Base-by-base conservation (phyloP, 2,797 vertebrate species). In the Buceros bicornis region DNA sequence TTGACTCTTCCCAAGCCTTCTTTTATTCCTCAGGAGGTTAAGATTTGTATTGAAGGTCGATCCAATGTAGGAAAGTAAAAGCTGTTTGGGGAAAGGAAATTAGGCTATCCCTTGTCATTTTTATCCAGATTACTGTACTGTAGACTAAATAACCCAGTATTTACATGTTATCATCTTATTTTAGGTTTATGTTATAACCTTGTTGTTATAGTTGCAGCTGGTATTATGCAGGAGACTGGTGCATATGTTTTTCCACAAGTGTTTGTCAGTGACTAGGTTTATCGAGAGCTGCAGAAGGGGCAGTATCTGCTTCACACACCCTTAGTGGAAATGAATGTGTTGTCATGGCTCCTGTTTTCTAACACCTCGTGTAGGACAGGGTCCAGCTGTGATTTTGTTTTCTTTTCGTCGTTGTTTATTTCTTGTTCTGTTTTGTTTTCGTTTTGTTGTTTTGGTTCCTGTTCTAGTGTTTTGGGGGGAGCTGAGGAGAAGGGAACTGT, bases 1-100 rank as follows among this genome's bases (percentile, higher is more conserved):
- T 98, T 99, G 98, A 99, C 98, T 98, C 99, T 99, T 97, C 99
- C 99, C 87, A 99, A 99, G 98, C 99, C 99, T 98, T 99, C 99
- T 96, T 99, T 99, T 97, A 99, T 99, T 98, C 98, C 99, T 98
- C 99, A 99, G 96, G 99, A 99, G 98, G 98, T 99, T 98, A 99
- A 99, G 98, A 99, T 99, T 98, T 99, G 99, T 98, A 99, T 99
- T 72, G 99, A 99, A 98, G 99, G 99, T 98, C 99, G 99, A 97
- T 99, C 99, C 84, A 99, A 99, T 82, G 98, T 99, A 97, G 99
- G 99, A 98, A 99, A 99, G 98, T 99, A 98, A 99, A 98, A 96
- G 97, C 96, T 73, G 79, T 87, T 98, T 91, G 93, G 98, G 98
- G 96, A 97, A 98, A 97, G 95, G 97, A 98, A 95, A 98, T 97